Percentiles rank a stretch among this genome's conserved stretches.
Conservation (phyloP, 2,888 invertebrate genomes). For the Mystacides longicornis region DNA sequence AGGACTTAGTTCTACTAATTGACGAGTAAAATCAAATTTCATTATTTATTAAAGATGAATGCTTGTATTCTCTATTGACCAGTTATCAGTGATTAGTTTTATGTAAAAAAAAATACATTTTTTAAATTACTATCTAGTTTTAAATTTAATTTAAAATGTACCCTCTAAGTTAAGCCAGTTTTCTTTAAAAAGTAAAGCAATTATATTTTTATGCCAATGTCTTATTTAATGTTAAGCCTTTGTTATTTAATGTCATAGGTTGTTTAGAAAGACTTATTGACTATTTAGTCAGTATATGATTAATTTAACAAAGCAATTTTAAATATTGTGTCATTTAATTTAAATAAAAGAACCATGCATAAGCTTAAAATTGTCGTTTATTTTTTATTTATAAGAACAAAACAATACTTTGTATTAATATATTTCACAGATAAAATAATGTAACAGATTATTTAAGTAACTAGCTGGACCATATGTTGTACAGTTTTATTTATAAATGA, state of each 20-base stretch:
- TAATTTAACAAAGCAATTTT: background rate
- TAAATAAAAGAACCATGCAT: no score
- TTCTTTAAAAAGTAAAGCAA: background rate
- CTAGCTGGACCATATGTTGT: no score
- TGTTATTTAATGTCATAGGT: background rate
- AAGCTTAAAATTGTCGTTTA: background rate
- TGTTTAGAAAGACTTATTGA: no score
- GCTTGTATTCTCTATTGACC: no score
- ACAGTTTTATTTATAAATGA: no score
- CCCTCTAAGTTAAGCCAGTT: background rate
- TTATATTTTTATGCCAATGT: background rate
- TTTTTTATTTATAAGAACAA: background rate
- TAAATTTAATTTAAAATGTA: background rate
- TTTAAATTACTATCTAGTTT: background rate
- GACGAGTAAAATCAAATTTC: no score
- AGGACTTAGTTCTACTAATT: no score
- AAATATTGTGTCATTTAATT: no score
- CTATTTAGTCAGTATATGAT: background rate
- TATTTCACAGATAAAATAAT: background rate
- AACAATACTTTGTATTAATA: background rate
- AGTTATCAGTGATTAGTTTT: background rate
- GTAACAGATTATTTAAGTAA: no score
- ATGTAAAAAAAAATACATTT: background rate
- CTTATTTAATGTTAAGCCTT: background rate
- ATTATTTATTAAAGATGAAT: no score